Conservation (phyloP, 2,797 vertebrate genomes). For the Avahi laniger region DNA sequence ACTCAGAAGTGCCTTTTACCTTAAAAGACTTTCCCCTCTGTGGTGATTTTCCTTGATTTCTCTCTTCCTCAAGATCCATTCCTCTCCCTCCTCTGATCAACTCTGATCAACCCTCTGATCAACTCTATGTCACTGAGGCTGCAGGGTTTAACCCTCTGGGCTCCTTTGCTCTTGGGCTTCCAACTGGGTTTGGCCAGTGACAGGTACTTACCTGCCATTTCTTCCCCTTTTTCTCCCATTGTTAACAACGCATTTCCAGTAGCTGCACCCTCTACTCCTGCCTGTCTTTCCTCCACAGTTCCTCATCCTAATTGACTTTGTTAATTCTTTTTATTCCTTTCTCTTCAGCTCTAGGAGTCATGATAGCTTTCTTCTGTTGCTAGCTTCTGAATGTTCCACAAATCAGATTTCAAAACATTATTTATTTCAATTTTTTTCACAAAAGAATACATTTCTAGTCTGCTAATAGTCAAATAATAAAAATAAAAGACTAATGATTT, state of each 20-base stretch:
- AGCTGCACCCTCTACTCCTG: background rate
- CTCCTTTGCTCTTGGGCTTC: background rate
- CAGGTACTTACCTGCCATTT: background rate
- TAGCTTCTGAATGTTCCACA: background rate
- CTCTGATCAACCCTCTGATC: background rate
- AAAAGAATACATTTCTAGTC: background rate
- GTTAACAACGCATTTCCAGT: background rate
- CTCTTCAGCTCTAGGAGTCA: background rate
- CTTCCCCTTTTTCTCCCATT: background rate
- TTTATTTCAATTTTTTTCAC: background rate
- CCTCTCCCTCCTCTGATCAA: background rate
- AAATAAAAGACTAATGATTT: background rate
- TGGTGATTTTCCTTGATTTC: background rate
- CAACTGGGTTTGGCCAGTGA: background rate
- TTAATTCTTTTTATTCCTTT: background rate
- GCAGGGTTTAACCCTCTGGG: background rate
- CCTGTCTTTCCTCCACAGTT: background rate
- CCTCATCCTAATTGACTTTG: background rate
- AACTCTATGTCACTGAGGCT: background rate
- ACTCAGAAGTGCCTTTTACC: background rate
- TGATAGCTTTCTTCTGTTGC: background rate
- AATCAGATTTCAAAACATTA: background rate
- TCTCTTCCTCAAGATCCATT: background rate
- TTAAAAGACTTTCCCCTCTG: background rate
- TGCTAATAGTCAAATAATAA: background rate